phyloP scores from a whole-genome alignment of 1,140 invertebrate species.

The Mesaphorura yosii region DNA sequence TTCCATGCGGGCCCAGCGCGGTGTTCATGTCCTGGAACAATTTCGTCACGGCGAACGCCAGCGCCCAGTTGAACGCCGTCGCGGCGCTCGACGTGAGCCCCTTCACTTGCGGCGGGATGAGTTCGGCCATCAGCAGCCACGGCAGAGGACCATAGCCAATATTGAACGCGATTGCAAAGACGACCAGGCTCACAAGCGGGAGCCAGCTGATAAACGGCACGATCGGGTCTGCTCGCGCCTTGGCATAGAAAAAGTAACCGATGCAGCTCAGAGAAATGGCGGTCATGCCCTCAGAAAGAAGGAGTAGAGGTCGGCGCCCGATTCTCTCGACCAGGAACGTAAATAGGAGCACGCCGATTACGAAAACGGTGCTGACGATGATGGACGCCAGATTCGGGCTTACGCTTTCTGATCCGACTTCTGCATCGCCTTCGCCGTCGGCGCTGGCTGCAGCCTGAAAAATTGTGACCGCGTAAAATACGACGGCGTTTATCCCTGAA shows the following conservation, averaged over 20 bases:
- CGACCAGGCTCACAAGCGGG: conserved; percentile 10
- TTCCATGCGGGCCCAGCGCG: not conserved
- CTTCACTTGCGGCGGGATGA: conserved; percentile 41
- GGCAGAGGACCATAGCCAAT: conserved; percentile 44
- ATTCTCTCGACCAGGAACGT: conserved; percentile 43
- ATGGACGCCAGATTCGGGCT: conserved; percentile 38
- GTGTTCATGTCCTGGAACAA: conserved; percentile 30
- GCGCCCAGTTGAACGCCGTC: conserved; percentile 40
- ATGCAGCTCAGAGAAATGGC: conserved; percentile 35
- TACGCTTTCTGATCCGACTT: conserved; percentile 34
- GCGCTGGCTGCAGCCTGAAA: conserved; percentile 8
- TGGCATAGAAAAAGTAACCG: conserved; percentile 38
- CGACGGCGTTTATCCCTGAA: conserved; percentile 70
- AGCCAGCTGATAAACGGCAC: not conserved
- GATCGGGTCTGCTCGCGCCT: not conserved
- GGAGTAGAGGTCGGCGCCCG: conserved; percentile 44
- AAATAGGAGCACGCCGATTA: conserved; percentile 35
- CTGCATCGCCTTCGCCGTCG: conserved; percentile 29
- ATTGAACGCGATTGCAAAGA: conserved; percentile 35
- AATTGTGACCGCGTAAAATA: conserved; percentile 65
- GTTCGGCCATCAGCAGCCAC: conserved; percentile 49
- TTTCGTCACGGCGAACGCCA: conserved; percentile 46
- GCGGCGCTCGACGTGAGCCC: conserved; percentile 41
- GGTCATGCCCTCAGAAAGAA: conserved; percentile 41
- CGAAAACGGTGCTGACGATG: conserved; percentile 38